phyloP scores from a whole-genome alignment of 1,140 invertebrate species.

The Drosophila elegans region DNA sequence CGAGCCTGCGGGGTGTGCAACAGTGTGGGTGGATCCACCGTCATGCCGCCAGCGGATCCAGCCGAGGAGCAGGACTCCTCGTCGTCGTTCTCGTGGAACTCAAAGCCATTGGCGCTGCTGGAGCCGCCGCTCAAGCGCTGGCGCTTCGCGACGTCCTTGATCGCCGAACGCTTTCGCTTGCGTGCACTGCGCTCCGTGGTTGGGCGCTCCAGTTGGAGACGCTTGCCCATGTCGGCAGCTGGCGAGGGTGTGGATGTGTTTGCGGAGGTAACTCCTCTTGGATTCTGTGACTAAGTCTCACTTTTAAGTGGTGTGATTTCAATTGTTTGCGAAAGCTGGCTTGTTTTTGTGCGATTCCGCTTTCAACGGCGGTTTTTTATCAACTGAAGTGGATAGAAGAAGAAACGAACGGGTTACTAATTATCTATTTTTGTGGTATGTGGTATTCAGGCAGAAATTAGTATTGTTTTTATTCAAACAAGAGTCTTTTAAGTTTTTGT shows the following conservation, averaged over 20 bases:
- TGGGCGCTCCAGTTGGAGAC: conserved; percentile 63
- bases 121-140: conserved; percentile 39
- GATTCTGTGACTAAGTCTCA: conserved; percentile 11
- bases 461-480: conserved; percentile 25
- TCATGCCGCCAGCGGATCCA: conserved; percentile 25
- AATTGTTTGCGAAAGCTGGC: conserved; percentile 12
- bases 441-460: background rate
- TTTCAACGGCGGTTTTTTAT: conserved; percentile 51
- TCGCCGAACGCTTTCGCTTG: conserved; percentile 68
- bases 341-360: conserved; percentile 61
- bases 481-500: conserved; percentile 2
- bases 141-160: conserved; percentile 54
- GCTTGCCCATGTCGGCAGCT: conserved; percentile 58
- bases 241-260: conserved; percentile 5
- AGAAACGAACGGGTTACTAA: conserved; percentile 9
- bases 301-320: conserved; percentile 23
- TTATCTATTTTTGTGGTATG: conserved; percentile 23
- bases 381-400: conserved; percentile 29
- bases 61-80: conserved; percentile 72
- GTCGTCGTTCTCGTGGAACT: conserved; percentile 75
- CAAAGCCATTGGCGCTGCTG: conserved; percentile 32
- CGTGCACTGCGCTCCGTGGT: conserved; percentile 59
- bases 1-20: conserved; percentile 57
- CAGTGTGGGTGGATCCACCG: conserved; percentile 10
- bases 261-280: conserved; percentile 7